A percentile compares a stretch with the other conserved stretches of the same genome.
Conservation (phyloP, 2,113 vertebrate species). For the Athene noctua region DNA sequence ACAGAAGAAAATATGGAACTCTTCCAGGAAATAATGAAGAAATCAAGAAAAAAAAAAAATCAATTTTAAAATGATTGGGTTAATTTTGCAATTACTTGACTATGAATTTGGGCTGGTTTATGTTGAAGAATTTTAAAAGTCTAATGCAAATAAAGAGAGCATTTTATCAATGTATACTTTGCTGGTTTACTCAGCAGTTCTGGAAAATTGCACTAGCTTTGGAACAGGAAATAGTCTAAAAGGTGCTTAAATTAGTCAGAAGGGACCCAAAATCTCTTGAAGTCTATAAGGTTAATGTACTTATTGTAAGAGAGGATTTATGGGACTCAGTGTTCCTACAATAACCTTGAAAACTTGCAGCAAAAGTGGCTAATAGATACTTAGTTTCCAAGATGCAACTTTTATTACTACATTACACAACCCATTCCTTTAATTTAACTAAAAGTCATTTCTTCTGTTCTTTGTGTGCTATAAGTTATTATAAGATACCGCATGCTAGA, state of each 20-base stretch:
- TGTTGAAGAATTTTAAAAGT: neutral
- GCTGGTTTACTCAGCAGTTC: neutral
- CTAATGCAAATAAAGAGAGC: neutral
- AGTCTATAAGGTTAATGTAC: neutral
- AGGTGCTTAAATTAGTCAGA: neutral
- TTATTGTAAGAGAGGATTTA: neutral
- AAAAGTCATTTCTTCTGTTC: conserved; percentile 6
- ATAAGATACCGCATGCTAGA: neutral
- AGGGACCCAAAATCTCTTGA: neutral
- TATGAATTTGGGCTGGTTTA: neutral
- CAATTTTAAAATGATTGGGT: neutral
- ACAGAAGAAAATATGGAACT: neutral
- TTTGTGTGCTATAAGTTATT: neutral
- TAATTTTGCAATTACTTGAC: neutral
- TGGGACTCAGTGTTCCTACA: neutral
- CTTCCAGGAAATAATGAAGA: neutral
- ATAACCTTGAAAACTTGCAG: neutral
- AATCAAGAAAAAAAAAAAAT: neutral
- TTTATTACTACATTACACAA: neutral
- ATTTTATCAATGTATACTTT: neutral
- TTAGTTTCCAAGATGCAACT: neutral
- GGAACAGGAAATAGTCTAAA: neutral
- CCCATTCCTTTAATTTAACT: neutral
- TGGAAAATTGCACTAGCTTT: neutral
- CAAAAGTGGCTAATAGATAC: neutral